Base-by-base conservation (phyloP, 53 echinoderm and acorn worm species). In the Henricia sp. region DNA sequence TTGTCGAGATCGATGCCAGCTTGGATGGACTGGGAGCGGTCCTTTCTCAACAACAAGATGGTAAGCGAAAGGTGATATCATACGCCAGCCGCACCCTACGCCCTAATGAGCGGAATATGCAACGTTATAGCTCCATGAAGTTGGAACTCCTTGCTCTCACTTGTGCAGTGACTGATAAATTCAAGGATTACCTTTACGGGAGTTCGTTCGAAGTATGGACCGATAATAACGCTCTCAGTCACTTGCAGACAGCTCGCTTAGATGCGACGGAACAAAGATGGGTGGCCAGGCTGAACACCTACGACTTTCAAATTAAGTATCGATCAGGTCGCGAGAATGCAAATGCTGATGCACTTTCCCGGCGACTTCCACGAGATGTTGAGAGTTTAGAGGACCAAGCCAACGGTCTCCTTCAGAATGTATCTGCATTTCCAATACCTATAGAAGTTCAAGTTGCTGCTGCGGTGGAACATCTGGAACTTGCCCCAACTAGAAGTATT, bases 61-160 rank as follows among this genome's bases (percentile, higher is more conserved):
- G 88, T 14, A 63, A 74, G 48, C 41, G 84, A 12, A 59, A 73
- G 34, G 88, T 88, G 25, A 83, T 88, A 33, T 57, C 88, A 2
- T 83, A 88, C 51, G 89, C 89, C 70, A 84, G 84, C 57, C 72
- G 84, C 16, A 89, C 75, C 2, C 67, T 89, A 4, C 50, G 84
- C 23, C 42, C 74, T 19, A 84, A 74, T 12, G 89, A 89, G 55
- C n/a, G 10, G 32, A 89, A 73, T 33, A 88, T 88, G 88, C n/a
- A 72, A 8, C 55, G 55, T 2, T 89, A 89, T 52, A 83, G 82
- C 19, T 83, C 82, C 30, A 76, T 77, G 75, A 86, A 86, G 52
- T 27, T 86, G 34, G 86, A 75, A 42, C 66, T 86, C 12, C 67
- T 86, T 12, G 86, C 76, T 6, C 37, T 86, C 30, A 86, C 77